Base-by-base conservation (phyloP, 2,797 vertebrate genomes). In the Anguilla marmorata region DNA sequence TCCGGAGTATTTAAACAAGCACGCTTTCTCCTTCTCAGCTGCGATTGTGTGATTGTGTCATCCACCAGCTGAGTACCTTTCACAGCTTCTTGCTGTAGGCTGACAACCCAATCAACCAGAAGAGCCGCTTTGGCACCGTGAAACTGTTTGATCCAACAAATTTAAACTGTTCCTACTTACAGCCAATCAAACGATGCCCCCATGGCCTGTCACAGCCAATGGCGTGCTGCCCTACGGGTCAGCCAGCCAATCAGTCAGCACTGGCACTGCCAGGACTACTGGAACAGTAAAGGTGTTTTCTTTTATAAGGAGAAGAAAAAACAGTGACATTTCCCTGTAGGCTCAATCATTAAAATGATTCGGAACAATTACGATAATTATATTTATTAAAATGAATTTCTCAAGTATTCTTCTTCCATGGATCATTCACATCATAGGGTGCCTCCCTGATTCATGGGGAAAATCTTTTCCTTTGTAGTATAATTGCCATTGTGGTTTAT, bases 401-500 rank as follows among this genome's bases (percentile, higher is more conserved):
- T 9, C 7, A 72, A 2, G 21, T 11, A 27, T 30, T 0, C 9
- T 72, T 27, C 27, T 11, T 72, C n/a, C 66, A 27, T 33, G 66
- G n/a, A 30, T 1, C n/a, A 72, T 9, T 72, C 66, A 72, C 66
- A 27, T 30, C 8, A 30, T n/a, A 69, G 66, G 66, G 66, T 69
- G 58, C 72, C 33, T 76, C 41, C 72, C 33, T 4, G 16, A 37
- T 37, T 41, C 33, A 3, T 16, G 3, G 72, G 33, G 33, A 3
- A 76, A 14, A 16, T 12, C 2, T 37, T 76, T 37, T 48, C 3
- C 41, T 82, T 19, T 50, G 21, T 24, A 48, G 9, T 21, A 50
- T 11, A 82, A 82, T 33, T 24, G 79, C 93, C 91, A 93, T 93
- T 95, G 93, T 94, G 90, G 92, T 91, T 93, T 91, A 93, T 92